Base-by-base conservation (phyloP, 92 coral and sea anemone genomes). In the Galaxea fascicularis region DNA sequence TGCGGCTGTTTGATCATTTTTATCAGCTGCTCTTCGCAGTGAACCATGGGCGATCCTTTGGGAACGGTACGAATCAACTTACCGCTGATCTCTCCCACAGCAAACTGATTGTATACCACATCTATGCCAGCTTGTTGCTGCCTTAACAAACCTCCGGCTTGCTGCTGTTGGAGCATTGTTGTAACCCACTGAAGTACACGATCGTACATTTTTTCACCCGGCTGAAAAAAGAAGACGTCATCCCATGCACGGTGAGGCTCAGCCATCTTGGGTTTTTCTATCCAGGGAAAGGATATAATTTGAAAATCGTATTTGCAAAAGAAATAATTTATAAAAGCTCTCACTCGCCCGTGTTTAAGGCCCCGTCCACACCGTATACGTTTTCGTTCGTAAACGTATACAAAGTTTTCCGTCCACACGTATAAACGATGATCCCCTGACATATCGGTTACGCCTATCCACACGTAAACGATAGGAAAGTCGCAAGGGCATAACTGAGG, bases 1-100 rank as follows among this genome's bases (percentile, higher is more conserved):
- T 58, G 64, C n/a, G 7, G 64, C 64, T 17, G 28, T 58, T 25
- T 21, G n/a, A 58, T 58, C 64, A 58, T 58, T 58, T 8, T 0
- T 17, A 58, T 58, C 8, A 60, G 65, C 28, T 60, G 65, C 21
- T 60, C 29, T 28, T 60, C 65, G 65, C 65, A 60, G 65, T 60
- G 65, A 1, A 0, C 28, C 28, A 18, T 22, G 22, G 31, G 30
- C 12, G 9, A 0, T 20, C 64, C 64, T 58, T 0, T 58, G 17
- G 64, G 64, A 8, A 3, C 64, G 8, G 64, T 58, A 2, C 64
- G 64, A 4, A 58, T 0, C 28, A 17, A 3, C 64, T 21, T 21
- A 58, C 10, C 28, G 0, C 25, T 25, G n/a, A 58, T 58, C 21
- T 58, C 0, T 18, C 64, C 64, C 64, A 58, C 64, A 58, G 64